Evolutionary conservation across 2,888 invertebrate species (phyloP).

Genomic region (Eulithis testata): DNA sequence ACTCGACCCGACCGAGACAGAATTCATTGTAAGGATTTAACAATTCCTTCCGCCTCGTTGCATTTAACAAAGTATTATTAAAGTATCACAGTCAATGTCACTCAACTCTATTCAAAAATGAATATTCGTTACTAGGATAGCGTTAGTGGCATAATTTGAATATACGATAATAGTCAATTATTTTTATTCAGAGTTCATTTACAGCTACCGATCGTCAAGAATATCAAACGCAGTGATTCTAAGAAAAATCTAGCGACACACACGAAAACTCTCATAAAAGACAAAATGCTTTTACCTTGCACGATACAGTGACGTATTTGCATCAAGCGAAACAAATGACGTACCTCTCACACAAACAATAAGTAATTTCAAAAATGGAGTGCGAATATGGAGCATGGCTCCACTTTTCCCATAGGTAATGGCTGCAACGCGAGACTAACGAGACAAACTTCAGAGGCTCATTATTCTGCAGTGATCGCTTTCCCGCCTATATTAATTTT

Average conservation of each 20-base stretch:
- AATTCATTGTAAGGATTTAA: slow-evolving; percentile 78
- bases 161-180: no score
- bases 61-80: slow-evolving; percentile 80
- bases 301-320: slow-evolving; percentile 1
- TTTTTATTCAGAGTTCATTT: no score
- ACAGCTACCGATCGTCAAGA: no score
- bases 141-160: slow-evolving; percentile 67
- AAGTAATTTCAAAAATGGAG: slow-evolving; percentile 64
- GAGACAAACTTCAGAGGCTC: slow-evolving; percentile 63
- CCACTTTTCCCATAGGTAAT: slow-evolving; percentile 59
- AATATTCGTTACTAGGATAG: slow-evolving; percentile 73
- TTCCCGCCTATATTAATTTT: slow-evolving; percentile 43
- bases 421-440: slow-evolving; percentile 62
- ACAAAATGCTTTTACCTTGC: slow-evolving; percentile 36
- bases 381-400: slow-evolving; percentile 50
- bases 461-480: slow-evolving; percentile 59
- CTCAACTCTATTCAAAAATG: slow-evolving; percentile 76
- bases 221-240: no score
- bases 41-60: slow-evolving; percentile 79
- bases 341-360: slow-evolving; percentile 52
- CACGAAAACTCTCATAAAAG: not conserved
- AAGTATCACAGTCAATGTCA: slow-evolving; percentile 82
- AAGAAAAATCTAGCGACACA: not conserved
- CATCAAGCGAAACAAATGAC: slow-evolving; percentile 14
- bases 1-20: slow-evolving; percentile 78